These are phyloP conservation scores for Nesogale talazaci DNA, from an alignment of 2,113 vertebrate species.

Conservation along the genomic window DNA sequence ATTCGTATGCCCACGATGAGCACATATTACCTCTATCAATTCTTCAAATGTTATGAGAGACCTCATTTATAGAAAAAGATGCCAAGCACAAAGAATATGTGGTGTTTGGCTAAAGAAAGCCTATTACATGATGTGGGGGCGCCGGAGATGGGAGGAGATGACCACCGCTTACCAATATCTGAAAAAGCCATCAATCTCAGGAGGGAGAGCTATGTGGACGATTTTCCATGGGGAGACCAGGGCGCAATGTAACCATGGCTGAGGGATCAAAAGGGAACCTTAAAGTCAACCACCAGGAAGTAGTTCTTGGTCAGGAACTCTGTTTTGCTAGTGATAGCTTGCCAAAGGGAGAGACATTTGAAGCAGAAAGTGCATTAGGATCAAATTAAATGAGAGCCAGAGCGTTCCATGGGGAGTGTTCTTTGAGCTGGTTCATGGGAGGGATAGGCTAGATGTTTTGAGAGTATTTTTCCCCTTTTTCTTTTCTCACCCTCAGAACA, in stretches of 20 bases:
- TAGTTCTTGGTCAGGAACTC: constrained; percentile 40
- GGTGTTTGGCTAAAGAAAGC: constrained; percentile 59
- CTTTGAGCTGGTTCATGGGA: constrained; percentile 5
- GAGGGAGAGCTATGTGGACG: background rate
- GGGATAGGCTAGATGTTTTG: constrained; percentile 3
- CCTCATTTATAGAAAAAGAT: constrained; percentile 67
- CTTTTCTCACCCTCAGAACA: background rate
- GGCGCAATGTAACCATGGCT: background rate
- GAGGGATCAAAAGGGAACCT: constrained; percentile 44
- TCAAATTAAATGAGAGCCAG: constrained; percentile 5
- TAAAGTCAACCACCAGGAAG: constrained; percentile 55
- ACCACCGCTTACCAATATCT: constrained; percentile 26
- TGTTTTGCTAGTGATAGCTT: constrained; percentile 43
- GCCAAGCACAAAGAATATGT: constrained; percentile 49
- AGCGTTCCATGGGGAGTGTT: background rate
- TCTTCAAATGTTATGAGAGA: constrained; percentile 51
- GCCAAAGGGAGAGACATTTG: constrained; percentile 6
- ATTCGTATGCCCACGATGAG: background rate
- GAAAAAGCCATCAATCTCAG: constrained; percentile 40
- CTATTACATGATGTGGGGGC: constrained; percentile 36
- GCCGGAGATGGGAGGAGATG: background rate
- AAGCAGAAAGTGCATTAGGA: background rate
- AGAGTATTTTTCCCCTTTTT: background rate
- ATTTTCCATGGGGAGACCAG: constrained; percentile 48
- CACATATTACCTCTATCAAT: constrained; percentile 28